Evolutionary conservation across 2,888 invertebrate species (phyloP).

Genomic region (Caenorhabditis drosophilae): DNA sequence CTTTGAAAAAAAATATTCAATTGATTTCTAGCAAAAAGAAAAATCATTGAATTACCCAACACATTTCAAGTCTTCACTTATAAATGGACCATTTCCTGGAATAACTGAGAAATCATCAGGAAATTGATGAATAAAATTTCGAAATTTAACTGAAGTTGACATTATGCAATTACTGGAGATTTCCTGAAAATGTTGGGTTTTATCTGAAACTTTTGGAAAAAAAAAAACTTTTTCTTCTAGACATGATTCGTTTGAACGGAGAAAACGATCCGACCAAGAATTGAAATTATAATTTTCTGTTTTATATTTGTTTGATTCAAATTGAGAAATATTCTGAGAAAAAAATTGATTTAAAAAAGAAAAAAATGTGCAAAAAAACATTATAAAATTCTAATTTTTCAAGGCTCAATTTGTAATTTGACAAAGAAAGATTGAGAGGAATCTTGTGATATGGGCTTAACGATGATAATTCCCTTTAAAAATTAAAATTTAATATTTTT

Average conservation of each 20-base stretch:
- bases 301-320: constrained; percentile 11
- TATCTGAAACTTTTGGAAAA: too few species aligned
- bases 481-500: not conserved
- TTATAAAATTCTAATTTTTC: constrained; percentile 19
- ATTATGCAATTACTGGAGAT: constrained; percentile 23
- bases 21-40: not conserved
- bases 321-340: not conserved
- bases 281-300: constrained; percentile 5
- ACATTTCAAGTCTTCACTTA: constrained; percentile 29
- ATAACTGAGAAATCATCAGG: constrained; percentile 42
- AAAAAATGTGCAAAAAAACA: not conserved
- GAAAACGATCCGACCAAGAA: constrained; percentile 14
- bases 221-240: too few species aligned
- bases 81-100: constrained; percentile 40
- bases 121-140: constrained; percentile 33
- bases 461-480: constrained; percentile 16
- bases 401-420: constrained; percentile 3
- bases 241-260: too few species aligned
- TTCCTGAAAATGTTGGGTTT: too few species aligned
- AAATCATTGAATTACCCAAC: too few species aligned
- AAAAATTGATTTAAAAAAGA: not conserved
- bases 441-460: constrained; percentile 20
- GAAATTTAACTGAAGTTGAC: constrained; percentile 8
- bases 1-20: constrained; percentile 16
- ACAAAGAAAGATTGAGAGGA: not conserved